A percentile compares a stretch with the other conserved stretches of the same genome.
These are phyloP conservation scores for Ceratosolen solmsi DNA, from an alignment of 1,140 invertebrate genomes.

Conservation along the genomic window DNA sequence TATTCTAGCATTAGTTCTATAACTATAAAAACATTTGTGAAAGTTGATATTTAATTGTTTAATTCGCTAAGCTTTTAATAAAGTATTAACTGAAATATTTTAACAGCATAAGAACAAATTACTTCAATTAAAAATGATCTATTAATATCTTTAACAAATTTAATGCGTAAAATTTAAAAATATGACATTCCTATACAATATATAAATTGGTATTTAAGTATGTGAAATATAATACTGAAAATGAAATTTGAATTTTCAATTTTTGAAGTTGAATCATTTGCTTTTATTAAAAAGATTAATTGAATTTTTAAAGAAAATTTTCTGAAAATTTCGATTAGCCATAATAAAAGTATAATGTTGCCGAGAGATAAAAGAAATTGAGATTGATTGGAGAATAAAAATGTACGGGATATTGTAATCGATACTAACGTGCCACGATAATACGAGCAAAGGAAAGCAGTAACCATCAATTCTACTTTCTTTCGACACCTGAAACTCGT, in stretches of 20 bases:
- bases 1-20: no score
- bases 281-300: not conserved
- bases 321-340: constrained; percentile 27
- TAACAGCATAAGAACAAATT: no score
- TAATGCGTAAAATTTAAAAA: no score
- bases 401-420: constrained; percentile 39
- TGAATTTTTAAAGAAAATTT: constrained; percentile 15
- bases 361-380: constrained; percentile 28
- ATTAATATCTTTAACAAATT: no score
- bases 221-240: not conserved
- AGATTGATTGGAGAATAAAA: constrained; percentile 45
- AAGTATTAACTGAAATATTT: no score
- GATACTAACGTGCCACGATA: constrained; percentile 46
- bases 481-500: constrained; percentile 26
- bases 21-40: no score
- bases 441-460: constrained; percentile 40
- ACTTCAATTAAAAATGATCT: no score
- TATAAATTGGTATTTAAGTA: no score
- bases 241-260: not conserved
- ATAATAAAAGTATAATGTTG: constrained; percentile 29
- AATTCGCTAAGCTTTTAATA: no score
- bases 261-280: not conserved
- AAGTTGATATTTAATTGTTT: no score
- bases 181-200: no score
- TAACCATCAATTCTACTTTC: constrained; percentile 45